These are phyloP conservation scores for Threskiornis aethiopicus DNA, from an alignment of 2,797 vertebrate genomes.

Conservation along the genomic window DNA sequence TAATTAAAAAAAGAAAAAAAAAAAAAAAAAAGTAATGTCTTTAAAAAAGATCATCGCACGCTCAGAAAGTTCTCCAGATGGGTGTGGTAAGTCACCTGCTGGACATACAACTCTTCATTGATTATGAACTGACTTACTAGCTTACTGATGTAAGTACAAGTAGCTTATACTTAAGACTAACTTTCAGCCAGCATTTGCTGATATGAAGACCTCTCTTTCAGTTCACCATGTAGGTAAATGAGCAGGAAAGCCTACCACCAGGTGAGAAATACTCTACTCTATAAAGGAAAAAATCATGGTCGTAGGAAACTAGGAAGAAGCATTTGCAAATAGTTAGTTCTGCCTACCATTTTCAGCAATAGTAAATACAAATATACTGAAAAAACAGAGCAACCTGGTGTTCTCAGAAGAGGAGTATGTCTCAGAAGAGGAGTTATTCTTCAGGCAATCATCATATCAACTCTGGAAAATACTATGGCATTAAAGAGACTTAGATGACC, in stretches of 20 bases:
- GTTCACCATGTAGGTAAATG: background rate
- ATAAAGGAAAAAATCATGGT: background rate
- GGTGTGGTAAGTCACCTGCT: background rate
- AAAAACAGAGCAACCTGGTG: background rate
- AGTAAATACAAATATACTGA: background rate
- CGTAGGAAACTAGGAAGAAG: background rate
- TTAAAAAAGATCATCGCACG: background rate
- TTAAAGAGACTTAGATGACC: background rate
- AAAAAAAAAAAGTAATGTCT: background rate
- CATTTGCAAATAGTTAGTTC: background rate
- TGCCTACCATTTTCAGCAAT: background rate
- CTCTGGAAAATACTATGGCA: background rate
- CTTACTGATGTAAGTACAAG: background rate
- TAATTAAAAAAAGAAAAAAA: background rate
- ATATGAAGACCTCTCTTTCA: background rate
- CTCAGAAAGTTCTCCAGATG: background rate
- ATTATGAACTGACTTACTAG: background rate
- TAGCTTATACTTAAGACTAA: background rate
- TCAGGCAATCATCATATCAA: background rate
- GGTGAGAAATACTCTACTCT: background rate
- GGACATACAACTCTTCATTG: background rate
- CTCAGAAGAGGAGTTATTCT: background rate
- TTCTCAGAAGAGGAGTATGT: background rate
- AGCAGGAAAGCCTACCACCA: background rate
- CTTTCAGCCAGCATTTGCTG: background rate